Evolutionary conservation across 1,140 invertebrate species (phyloP).

Genomic region (Pogonomyrmex californicus): DNA sequence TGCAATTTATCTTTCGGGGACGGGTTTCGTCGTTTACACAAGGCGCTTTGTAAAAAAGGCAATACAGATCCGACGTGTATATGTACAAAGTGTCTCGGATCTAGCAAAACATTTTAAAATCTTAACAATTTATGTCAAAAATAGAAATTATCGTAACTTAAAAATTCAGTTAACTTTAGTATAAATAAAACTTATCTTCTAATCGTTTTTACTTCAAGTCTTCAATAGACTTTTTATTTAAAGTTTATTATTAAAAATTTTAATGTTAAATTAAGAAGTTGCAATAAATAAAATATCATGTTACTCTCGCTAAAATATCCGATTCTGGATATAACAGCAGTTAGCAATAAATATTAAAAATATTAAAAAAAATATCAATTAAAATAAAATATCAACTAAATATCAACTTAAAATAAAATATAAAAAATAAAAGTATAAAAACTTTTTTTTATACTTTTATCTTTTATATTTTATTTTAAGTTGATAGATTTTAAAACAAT

Average conservation of each 20-base stretch:
- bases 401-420: too few species aligned
- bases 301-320: not conserved
- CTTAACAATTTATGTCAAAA: not conserved
- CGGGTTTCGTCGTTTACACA: conserved; percentile 35
- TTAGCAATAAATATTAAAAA: conserved; percentile 3
- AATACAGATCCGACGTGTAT: conserved; percentile 15
- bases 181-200: not conserved
- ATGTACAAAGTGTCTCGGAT: not conserved
- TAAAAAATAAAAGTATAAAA: not conserved
- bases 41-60: conserved; percentile 14
- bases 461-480: not conserved
- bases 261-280: conserved; percentile 5
- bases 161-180: not conserved
- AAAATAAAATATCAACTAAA: too few species aligned
- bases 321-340: not conserved
- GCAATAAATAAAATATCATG: not conserved
- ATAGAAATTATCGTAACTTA: not conserved
- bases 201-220: not conserved
- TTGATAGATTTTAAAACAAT: not conserved
- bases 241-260: conserved; percentile 6
- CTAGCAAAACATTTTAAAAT: conserved; percentile 9
- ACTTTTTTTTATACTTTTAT: not conserved
- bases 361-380: too few species aligned
- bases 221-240: conserved; percentile 7
- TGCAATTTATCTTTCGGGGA: conserved; percentile 41